Evolutionary conservation across 2,113 vertebrate species (phyloP), one percentile per base, ranked within the genome.

Genomic region (Microcebus murinus): DNA sequence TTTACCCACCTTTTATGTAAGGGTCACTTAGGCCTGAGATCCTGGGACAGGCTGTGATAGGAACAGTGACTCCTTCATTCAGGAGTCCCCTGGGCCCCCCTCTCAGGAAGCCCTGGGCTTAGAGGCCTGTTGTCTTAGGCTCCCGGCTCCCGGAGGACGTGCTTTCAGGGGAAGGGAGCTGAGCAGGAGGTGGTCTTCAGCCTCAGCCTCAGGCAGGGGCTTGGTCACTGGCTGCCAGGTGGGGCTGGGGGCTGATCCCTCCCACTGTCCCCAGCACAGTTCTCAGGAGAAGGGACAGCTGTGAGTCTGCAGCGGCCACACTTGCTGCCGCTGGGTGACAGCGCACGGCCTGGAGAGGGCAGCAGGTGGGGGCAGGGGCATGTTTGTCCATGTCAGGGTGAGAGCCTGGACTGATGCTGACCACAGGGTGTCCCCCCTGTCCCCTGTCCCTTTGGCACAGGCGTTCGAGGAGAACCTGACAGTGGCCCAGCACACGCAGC

Each of bases 401-500:
- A n/a, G 4, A 1, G 18, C 15, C 70, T 1, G 8, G 63, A 3
- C 0, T 0, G 31, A 25, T 27, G 81, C 68, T 59, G 68, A 29
- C 34, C 13, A 2, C 23, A 23, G 42, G 14, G 29, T 36, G 74
- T 0, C 0, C 4, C 4, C 57, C 34, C 52, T 80, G 11, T 11
- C 17, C 55, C 36, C 2, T 1, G 20, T 36, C 23, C 42, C 42
- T 52, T 0, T 13, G 67, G 27, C 52, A 1, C 87, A 97, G 97
- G 70, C 71, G 34, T 36, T 97, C 34, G 7, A 52, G 6, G 13
- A 34, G 12, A 52, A 42, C 87, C 87, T 97, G 93, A 95, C 94
- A 0, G 61, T 81, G 95, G 95, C 79, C 0, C 97, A 97, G 95
- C 94, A 95, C 84, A 97, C 92, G 0, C 79, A 95, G 80, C 70